Percentiles rank a stretch among this genome's conserved stretches.
Evolutionary conservation across 2,113 vertebrate species (phyloP).

Genomic region (Ailuropoda melanoleuca): DNA sequence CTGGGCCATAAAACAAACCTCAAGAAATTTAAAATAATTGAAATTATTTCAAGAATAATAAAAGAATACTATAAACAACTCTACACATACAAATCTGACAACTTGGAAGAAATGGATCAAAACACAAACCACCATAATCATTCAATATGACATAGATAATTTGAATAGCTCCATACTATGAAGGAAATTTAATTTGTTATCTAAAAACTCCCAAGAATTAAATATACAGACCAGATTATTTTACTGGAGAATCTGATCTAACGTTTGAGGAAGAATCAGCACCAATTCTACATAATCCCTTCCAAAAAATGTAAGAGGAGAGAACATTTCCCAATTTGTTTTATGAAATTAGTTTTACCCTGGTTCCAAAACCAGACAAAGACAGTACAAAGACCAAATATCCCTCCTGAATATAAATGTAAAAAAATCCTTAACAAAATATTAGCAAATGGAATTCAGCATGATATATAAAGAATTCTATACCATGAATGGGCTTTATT

Average conservation of each 20-base stretch:
- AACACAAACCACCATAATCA: background rate
- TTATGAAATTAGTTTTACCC: background rate
- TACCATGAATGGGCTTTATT: background rate
- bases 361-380: constrained; percentile 1
- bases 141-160: background rate
- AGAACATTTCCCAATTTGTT: background rate
- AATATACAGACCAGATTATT: background rate
- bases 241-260: background rate
- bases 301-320: background rate
- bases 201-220: background rate
- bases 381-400: background rate
- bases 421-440: constrained; percentile 10
- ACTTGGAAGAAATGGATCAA: background rate
- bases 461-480: background rate
- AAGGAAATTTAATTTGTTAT: background rate
- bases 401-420: background rate
- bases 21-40: background rate
- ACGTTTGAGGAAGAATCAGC: background rate
- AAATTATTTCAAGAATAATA: constrained; percentile 1
- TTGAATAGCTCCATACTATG: background rate
- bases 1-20: background rate
- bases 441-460: background rate
- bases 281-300: background rate
- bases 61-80: background rate
- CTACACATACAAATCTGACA: background rate